Conservation (phyloP, 2,113 vertebrate genomes). For the Gopherus flavomarginatus region DNA sequence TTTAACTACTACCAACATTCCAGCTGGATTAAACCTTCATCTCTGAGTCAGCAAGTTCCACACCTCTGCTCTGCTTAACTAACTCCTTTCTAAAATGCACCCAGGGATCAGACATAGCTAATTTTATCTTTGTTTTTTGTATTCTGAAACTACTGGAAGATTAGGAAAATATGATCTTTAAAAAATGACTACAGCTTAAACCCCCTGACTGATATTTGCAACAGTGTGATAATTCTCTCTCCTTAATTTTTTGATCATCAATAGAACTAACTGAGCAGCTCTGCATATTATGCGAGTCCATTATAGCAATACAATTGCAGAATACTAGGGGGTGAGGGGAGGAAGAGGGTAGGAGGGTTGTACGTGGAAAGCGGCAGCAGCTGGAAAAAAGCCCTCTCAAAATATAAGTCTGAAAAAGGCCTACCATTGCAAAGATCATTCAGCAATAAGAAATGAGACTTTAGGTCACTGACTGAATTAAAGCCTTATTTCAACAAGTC, state of each 20-base stretch:
- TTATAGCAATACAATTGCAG: neutral
- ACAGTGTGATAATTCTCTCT: neutral
- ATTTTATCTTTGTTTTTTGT: too few species aligned
- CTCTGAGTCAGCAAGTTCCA: neutral
- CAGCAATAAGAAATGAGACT: neutral
- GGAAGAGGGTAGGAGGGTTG: neutral
- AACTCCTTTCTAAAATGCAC: neutral
- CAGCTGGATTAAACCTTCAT: constrained; percentile 46
- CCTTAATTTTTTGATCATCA: neutral
- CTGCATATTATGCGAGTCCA: neutral
- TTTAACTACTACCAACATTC: neutral
- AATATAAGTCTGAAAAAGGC: neutral
- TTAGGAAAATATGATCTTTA: neutral
- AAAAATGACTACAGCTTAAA: neutral
- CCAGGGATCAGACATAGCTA: neutral
- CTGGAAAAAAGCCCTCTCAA: neutral
- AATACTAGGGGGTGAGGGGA: neutral
- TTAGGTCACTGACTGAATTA: neutral
- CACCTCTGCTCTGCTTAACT: neutral
- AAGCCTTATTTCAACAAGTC: neutral
- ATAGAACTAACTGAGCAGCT: neutral
- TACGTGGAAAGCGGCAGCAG: neutral
- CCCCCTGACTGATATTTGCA: neutral
- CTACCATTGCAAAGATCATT: neutral
- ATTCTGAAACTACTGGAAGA: neutral